phyloP scores from a whole-genome alignment of 2,797 vertebrate genomes.

The Amphiprion clarkii region DNA sequence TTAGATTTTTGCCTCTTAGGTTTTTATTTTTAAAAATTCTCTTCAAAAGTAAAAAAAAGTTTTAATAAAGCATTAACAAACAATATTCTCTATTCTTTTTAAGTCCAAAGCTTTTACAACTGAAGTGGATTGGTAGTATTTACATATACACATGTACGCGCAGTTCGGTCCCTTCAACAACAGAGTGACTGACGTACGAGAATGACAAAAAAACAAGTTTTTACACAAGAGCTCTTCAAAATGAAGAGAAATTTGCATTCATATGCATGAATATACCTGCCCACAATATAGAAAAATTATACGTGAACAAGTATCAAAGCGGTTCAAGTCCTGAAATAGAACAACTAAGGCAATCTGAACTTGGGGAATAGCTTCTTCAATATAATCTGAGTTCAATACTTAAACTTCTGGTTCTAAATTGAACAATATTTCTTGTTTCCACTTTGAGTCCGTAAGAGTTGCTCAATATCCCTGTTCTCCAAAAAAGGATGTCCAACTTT shows the following conservation, averaged over 20 bases:
- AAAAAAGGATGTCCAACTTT: slow-evolving; percentile 68
- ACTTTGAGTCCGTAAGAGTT: slow-evolving; percentile 71
- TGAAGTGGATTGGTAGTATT: slow-evolving; percentile 78
- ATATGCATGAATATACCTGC: slow-evolving; percentile 85
- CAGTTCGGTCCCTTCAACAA: slow-evolving; percentile 83
- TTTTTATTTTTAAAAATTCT: slow-evolving; percentile 74
- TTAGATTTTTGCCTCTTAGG: slow-evolving; percentile 71
- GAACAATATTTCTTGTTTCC: slow-evolving; percentile 69
- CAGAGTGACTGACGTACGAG: slow-evolving; percentile 82
- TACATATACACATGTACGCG: slow-evolving; percentile 83
- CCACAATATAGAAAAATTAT: slow-evolving; percentile 89
- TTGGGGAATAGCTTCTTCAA: slow-evolving; percentile 73
- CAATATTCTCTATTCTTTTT: slow-evolving; percentile 76
- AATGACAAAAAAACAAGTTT: slow-evolving; percentile 65
- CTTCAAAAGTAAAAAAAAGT: slow-evolving; percentile 82
- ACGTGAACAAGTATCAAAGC: slow-evolving; percentile 84
- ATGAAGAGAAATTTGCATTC: slow-evolving; percentile 88
- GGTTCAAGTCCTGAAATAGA: slow-evolving; percentile 84
- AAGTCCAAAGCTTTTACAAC: slow-evolving; percentile 75
- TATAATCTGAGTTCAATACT: slow-evolving; percentile 73
- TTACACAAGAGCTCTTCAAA: slow-evolving; percentile 87
- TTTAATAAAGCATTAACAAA: slow-evolving; percentile 85
- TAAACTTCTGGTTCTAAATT: slow-evolving; percentile 64
- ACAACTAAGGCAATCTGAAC: slow-evolving; percentile 86
- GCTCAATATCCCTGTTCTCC: slow-evolving; percentile 70